Conservation (phyloP, 2,888 invertebrate genomes). For the Ephialtes manifestator region DNA sequence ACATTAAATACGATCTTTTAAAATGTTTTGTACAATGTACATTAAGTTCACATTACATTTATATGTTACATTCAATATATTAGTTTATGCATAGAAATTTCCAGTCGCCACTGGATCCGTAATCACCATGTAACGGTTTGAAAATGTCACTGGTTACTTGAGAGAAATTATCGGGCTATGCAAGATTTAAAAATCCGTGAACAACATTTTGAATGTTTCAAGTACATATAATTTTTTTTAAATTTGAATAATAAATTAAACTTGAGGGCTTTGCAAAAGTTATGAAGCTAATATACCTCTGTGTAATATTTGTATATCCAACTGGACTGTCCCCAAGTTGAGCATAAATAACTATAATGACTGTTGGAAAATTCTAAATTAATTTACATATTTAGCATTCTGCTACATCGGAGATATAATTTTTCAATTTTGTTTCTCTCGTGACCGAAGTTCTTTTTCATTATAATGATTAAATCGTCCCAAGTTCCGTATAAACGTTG, state of each 20-base stretch:
- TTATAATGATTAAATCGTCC: slow-evolving; percentile 17
- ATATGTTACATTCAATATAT: too few species aligned
- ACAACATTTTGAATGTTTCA: neutral
- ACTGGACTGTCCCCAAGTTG: neutral
- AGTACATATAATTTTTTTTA: neutral
- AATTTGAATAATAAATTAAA: neutral
- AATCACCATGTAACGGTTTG: too few species aligned
- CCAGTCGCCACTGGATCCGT: too few species aligned
- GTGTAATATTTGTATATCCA: neutral
- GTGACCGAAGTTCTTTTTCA: neutral
- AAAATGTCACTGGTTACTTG: neutral
- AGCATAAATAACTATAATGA: neutral
- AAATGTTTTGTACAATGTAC: too few species aligned
- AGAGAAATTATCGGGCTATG: neutral
- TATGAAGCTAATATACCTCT: neutral
- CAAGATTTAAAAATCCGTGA: neutral
- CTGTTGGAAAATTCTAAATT: neutral
- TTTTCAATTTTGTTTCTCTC: neutral
- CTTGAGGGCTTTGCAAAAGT: neutral
- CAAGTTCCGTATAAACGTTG: neutral
- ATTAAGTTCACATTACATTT: too few species aligned
- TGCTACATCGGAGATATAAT: neutral
- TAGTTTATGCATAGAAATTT: too few species aligned
- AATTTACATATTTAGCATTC: neutral
- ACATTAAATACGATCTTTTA: too few species aligned